phyloP scores from a whole-genome alignment of 2,888 invertebrate species.

The Acrobasis suavella region DNA sequence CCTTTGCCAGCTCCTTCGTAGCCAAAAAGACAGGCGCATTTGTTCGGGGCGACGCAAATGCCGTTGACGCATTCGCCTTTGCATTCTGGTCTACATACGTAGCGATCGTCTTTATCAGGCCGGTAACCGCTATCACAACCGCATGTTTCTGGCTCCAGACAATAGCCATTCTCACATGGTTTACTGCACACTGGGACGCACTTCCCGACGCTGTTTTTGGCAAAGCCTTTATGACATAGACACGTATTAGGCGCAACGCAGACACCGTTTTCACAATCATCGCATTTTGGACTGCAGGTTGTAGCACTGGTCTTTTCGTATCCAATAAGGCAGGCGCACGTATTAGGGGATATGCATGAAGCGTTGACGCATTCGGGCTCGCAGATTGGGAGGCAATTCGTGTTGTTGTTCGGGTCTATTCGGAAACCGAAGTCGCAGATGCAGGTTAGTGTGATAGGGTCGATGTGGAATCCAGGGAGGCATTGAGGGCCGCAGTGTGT shows the following conservation, averaged over 20 bases:
- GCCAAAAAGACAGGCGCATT: slow-evolving; percentile 40
- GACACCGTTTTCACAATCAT: slow-evolving; percentile 51
- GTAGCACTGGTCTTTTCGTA: slow-evolving; percentile 34
- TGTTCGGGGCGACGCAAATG: slow-evolving; percentile 39
- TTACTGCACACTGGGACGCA: slow-evolving; percentile 43
- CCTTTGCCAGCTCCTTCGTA: slow-evolving; percentile 30
- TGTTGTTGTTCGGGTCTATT: slow-evolving; percentile 9
- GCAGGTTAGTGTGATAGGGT: slow-evolving; percentile 15
- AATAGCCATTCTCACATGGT: slow-evolving; percentile 51
- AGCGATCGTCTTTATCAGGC: slow-evolving; percentile 26
- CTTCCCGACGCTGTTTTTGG: slow-evolving; percentile 33
- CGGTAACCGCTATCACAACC: slow-evolving; percentile 18
- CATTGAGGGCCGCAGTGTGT: slow-evolving; percentile 30
- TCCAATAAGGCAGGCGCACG: slow-evolving; percentile 54
- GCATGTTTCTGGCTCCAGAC: slow-evolving; percentile 15
- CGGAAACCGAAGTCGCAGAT: slow-evolving; percentile 9
- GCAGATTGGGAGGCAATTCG: slow-evolving; percentile 41
- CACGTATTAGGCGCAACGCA: slow-evolving; percentile 64
- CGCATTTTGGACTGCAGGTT: slow-evolving; percentile 37
- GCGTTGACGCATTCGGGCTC: slow-evolving; percentile 50
- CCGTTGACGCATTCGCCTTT: slow-evolving; percentile 37
- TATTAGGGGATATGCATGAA: slow-evolving; percentile 51
- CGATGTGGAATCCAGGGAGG: slow-evolving; percentile 12
- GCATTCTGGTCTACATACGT: slow-evolving; percentile 37
- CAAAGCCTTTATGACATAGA: slow-evolving; percentile 59